Base-by-base conservation (phyloP, 2,888 invertebrate species). In the Taphrorychus bicolor region DNA sequence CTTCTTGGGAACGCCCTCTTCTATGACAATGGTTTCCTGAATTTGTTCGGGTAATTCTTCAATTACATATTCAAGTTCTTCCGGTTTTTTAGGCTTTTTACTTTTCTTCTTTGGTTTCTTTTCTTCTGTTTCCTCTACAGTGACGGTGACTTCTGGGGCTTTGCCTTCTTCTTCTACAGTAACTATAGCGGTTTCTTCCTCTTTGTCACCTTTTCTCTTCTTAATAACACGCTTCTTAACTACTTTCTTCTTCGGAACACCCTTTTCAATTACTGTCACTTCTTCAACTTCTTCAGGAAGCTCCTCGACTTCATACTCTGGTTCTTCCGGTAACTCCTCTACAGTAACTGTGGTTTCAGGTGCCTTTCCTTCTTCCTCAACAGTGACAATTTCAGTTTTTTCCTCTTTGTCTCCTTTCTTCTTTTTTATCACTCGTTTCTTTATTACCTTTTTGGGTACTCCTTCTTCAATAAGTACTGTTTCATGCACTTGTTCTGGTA, bases 381-480 rank as follows among this genome's bases (percentile, higher is more conserved):
- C 64, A 41, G 72, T 76, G 2, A 70, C 65, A 42, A 72, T 69
- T 58, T 74, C 71, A 49, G 77, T 72, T 56, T 67, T 54, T 72
- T 84, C 83, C 45, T 82, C 78, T 72, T 78, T 81, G 49, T 77
- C 74, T 61, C 79, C 82, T 70, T 73, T 80, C 76, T 71, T 74
- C 65, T 76, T 81, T 78, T 72, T 77, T 74, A 66, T 77, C 59
- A 73, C 79, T 76, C 81, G 77, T 73, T 84, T 84, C 70, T 83
- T 84, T n/a, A 85, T 84, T 1, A 82, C 76, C 64, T 82, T 82
- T 2, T 72, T 78, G 77, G 72, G 73, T 11, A 59, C 40, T 14
- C 64, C 59, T 1, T 53, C 69, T 23, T 73, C 72, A 54, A 77
- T 75, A 16, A 74, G 68, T 69, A 70, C 3, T 40, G 75, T 75